These are phyloP conservation scores for Pandemis heparana DNA, from an alignment of 2,888 invertebrate genomes.

Conservation along the genomic window DNA sequence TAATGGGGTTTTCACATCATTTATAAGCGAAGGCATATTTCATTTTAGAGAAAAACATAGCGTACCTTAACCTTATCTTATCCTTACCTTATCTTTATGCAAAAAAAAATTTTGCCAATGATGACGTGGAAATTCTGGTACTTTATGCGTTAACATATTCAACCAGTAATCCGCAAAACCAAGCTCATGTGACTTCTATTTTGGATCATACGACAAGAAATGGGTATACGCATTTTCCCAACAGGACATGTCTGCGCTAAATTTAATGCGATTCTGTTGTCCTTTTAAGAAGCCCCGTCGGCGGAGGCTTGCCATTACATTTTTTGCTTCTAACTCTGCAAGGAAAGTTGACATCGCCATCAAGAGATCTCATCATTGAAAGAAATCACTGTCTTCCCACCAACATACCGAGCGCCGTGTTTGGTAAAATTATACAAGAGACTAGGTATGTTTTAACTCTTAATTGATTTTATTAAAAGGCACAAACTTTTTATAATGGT, in stretches of 20 bases:
- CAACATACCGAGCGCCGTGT: slow-evolving; percentile 68
- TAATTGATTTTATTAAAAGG: neutral
- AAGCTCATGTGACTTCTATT: neutral
- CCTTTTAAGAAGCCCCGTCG: slow-evolving; percentile 53
- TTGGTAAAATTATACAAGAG: slow-evolving; percentile 67
- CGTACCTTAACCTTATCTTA: neutral
- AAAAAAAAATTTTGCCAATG: neutral
- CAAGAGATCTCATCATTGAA: slow-evolving; percentile 66
- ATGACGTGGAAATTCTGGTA: neutral
- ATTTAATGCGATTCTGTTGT: slow-evolving; percentile 50
- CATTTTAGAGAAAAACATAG: neutral
- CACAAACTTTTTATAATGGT: neutral
- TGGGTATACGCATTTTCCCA: slow-evolving; percentile 30
- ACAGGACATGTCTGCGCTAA: slow-evolving; percentile 36
- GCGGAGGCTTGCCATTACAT: slow-evolving; percentile 40
- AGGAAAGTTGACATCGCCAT: slow-evolving; percentile 78
- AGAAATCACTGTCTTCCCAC: slow-evolving; percentile 77
- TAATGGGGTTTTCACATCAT: neutral
- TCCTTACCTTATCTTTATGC: too few relatives aligned
- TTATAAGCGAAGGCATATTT: neutral
- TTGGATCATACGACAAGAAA: slow-evolving; percentile 25
- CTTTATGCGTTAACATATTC: neutral
- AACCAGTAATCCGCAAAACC: neutral
- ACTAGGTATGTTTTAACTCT: slow-evolving; percentile 45
- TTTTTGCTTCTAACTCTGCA: slow-evolving; percentile 78